Percentiles rank a stretch among this genome's conserved stretches.
Conservation (phyloP, 2,113 vertebrate genomes). For the Tichodroma muraria region DNA sequence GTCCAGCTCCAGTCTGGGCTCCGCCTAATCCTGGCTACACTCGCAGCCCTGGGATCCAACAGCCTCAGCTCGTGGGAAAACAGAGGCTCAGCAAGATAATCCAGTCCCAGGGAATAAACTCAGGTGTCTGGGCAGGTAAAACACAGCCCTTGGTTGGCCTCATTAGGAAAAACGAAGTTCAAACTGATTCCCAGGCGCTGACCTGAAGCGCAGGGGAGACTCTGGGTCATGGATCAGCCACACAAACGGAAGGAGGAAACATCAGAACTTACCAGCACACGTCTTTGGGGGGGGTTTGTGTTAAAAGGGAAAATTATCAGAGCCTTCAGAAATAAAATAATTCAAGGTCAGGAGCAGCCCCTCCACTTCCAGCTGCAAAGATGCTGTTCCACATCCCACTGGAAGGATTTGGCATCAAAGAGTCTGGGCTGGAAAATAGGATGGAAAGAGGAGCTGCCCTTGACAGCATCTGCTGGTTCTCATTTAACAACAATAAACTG, state of each 20-base stretch:
- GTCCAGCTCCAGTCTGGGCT: not conserved
- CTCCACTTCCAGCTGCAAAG: not conserved
- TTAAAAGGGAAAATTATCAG: not conserved
- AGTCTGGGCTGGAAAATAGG: not conserved
- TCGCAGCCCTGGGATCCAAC: not conserved
- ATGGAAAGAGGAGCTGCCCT: not conserved
- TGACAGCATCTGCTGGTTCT: not conserved
- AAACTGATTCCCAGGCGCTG: not conserved
- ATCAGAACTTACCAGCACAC: not conserved
- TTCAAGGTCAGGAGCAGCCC: not conserved
- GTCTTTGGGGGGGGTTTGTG: too few species aligned
- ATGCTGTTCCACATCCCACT: not conserved
- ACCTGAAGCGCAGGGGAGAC: not conserved
- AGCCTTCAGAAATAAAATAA: not conserved
- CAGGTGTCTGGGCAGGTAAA: not conserved
- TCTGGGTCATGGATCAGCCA: rapidly evolving
- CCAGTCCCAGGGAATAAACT: not conserved
- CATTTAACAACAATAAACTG: not conserved
- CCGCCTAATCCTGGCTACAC: not conserved
- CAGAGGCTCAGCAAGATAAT: not conserved
- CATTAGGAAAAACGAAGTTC: not conserved
- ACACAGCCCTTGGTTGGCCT: not conserved
- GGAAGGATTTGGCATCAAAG: not conserved
- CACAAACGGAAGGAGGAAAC: not conserved
- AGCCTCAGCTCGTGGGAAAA: not conserved